phyloP scores from a whole-genome alignment of 2,113 vertebrate genomes.

The Narcine bancroftii region DNA sequence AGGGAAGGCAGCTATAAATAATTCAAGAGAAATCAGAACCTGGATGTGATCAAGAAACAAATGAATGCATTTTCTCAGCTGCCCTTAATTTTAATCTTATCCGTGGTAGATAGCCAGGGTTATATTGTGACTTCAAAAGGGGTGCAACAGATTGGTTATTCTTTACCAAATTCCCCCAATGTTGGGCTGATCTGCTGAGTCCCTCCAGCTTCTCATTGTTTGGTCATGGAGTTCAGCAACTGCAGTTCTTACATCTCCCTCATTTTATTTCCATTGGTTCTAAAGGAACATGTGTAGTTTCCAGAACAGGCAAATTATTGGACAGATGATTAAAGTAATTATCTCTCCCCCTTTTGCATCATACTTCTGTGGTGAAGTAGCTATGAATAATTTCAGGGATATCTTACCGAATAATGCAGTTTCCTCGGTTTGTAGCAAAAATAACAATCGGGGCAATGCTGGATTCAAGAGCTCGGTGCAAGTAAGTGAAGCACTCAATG shows the following conservation, averaged over 20 bases:
- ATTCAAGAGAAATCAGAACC: not conserved
- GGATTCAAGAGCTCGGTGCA: conserved; percentile 88
- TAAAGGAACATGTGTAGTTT: not conserved
- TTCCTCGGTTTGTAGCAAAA: conserved; percentile 92
- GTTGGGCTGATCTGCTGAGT: no score
- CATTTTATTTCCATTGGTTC: not conserved
- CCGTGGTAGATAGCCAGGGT: not conserved
- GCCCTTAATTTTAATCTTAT: not conserved
- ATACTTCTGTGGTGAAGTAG: not conserved
- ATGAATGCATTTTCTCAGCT: conserved; percentile 19
- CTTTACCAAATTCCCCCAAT: not conserved
- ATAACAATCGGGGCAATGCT: conserved; percentile 92
- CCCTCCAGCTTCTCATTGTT: no score
- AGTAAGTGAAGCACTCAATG: conserved; percentile 95
- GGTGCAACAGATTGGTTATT: not conserved
- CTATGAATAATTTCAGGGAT: not conserved
- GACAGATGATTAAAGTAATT: not conserved
- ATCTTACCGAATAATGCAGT: conserved; percentile 82
- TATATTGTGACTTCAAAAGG: not conserved
- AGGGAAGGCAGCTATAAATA: not conserved
- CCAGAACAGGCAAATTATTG: not conserved
- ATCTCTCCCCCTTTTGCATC: not conserved
- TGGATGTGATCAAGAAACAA: not conserved
- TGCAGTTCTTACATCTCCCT: no score
- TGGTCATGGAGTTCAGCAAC: no score